Conservation (phyloP, 2,113 vertebrate species). For the Thamnaconus septentrionalis region DNA sequence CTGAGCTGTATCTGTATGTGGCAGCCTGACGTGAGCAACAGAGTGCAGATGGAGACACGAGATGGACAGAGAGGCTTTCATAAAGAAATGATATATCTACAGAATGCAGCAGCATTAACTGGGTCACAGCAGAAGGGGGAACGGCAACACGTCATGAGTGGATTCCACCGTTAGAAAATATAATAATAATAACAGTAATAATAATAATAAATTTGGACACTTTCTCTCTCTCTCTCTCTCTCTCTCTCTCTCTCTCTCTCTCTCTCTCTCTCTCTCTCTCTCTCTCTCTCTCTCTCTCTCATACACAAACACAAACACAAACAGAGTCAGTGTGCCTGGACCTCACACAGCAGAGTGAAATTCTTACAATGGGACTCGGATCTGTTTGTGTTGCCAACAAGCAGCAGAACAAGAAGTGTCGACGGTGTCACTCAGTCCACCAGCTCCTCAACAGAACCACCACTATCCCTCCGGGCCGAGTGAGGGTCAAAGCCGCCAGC, state of each 20-base stretch:
- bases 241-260: too few relatives aligned
- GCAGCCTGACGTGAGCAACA: constrained; percentile 24
- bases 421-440: too few relatives aligned
- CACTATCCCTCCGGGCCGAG: constrained; percentile 24
- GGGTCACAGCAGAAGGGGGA: not conserved
- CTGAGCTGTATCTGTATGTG: not conserved
- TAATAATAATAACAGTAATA: too few relatives aligned
- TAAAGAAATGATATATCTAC: too few relatives aligned
- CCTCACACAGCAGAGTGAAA: constrained; percentile 41
- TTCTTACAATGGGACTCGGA: constrained; percentile 37
- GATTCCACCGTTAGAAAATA: not conserved
- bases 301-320: too few relatives aligned
- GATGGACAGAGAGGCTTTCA: not conserved
- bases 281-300: too few relatives aligned
- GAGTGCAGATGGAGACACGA: not conserved
- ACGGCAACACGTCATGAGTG: not conserved
- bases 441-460: not conserved
- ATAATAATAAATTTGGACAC: too few relatives aligned
- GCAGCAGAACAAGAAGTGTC: too few relatives aligned
- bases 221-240: too few relatives aligned
- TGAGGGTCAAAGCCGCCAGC: not conserved
- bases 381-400: constrained; percentile 4
- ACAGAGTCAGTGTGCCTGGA: too few relatives aligned
- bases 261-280: too few relatives aligned
- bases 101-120: too few relatives aligned